These are phyloP conservation scores for Eumeta japonica DNA, from an alignment of 1,140 invertebrate genomes.

Conservation along the genomic window DNA sequence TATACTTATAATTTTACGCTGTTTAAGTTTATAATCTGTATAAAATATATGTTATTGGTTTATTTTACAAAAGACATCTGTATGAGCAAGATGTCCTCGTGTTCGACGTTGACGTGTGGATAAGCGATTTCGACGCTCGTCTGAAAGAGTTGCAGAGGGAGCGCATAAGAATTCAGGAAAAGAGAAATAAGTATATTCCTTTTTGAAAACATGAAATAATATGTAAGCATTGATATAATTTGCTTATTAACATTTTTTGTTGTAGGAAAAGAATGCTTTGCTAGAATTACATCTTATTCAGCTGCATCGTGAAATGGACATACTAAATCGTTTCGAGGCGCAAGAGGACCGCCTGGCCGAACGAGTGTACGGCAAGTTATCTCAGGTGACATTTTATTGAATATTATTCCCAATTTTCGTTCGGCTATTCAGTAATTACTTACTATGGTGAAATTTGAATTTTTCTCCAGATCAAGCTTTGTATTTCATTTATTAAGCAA, in stretches of 20 bases:
- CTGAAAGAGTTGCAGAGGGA: conserved; percentile 62
- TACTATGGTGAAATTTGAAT: not conserved
- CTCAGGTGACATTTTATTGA: conserved; percentile 47
- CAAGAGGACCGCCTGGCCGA: conserved; percentile 66
- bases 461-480: not conserved
- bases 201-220: too few species aligned
- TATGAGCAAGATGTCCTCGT: conserved; percentile 67
- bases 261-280: conserved; percentile 61
- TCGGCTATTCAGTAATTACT: not conserved
- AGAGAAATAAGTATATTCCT: not conserved
- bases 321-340: conserved; percentile 73
- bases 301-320: conserved; percentile 74
- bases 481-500: not conserved
- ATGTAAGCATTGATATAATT: too few species aligned
- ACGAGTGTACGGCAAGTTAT: conserved; percentile 61
- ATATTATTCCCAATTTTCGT: not conserved
- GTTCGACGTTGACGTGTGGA: conserved; percentile 56
- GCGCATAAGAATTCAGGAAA: conserved; percentile 61
- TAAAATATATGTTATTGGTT: not conserved
- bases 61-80: conserved; percentile 31
- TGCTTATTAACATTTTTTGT: too few species aligned
- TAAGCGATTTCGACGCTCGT: conserved; percentile 67
- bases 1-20: too few species aligned
- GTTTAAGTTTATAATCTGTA: not conserved
- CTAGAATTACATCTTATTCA: conserved; percentile 69